Base-by-base conservation (phyloP, 1,140 invertebrate genomes). In the Patella vulgata region DNA sequence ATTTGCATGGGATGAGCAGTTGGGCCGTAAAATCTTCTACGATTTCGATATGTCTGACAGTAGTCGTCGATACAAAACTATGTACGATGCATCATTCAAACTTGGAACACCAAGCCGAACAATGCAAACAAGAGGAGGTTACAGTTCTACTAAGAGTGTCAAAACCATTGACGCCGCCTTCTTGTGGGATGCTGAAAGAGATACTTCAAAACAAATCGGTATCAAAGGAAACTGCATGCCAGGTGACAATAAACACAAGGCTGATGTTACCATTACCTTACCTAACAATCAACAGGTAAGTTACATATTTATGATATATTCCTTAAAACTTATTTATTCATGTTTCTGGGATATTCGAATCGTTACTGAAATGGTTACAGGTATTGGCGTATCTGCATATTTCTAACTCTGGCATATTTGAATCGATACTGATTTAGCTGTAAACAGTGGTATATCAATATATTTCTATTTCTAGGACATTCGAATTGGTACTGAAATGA, bases 161-260 rank as follows among this genome's bases (percentile, higher is more conserved):
- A 14, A 42, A 17, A 39, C 36, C 17, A 50, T 59, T 11, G 43
- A 40, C 21, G 43, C 48, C 33, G 50, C 67, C 3, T 19, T 78
- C 14, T 52, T 71, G 36, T 80, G 78, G 78, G 76, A 80, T 71
- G 68, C 74, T 27, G 70, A 74, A 23, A 63, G 52, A n/a, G 74
- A 80, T 48, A 59, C 61, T 42, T 59, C 56, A 39, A 74, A 77
- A 55, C 67, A 70, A 48, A 62, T 75, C 21, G 57, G 58, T 12
- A 30, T 76, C 19, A 71, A 62, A 17, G 39, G 62, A 19, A 56
- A 60, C 5, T 44, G 65, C 36, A 60, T 47, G 23, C 56, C 57
- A 42, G 52, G 57, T 3, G 59, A 67, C 11, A 50, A 57, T n/a
- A 65, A 42, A 27, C 43, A 23, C 28, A 58, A 60, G 43, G 27